A percentile compares a stretch with the other conserved stretches of the same genome.
These are phyloP conservation scores for Cerastis leucographa DNA, from an alignment of 2,888 invertebrate genomes.

Conservation along the genomic window DNA sequence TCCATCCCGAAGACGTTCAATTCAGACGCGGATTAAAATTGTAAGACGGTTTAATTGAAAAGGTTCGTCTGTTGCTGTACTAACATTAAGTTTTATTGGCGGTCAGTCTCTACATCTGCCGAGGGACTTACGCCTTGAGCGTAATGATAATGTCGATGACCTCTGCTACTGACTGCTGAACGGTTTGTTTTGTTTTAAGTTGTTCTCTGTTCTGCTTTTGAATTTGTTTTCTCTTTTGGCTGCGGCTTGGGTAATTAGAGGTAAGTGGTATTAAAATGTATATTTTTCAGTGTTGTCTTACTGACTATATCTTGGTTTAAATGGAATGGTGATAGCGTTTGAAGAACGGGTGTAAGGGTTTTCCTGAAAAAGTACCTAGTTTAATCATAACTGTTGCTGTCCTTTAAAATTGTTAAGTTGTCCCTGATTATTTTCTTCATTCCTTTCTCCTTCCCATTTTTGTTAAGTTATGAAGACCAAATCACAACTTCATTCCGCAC, in stretches of 20 bases:
- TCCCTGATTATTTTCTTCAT: too few relatives aligned
- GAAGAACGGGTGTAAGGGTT: too few relatives aligned
- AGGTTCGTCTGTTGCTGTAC: slow-evolving; percentile 69
- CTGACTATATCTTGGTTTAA: too few relatives aligned
- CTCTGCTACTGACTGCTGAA: slow-evolving; percentile 57
- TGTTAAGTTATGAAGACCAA: neutral
- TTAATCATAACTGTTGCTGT: too few relatives aligned
- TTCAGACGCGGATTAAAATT: slow-evolving; percentile 74
- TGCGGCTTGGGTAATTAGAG: slow-evolving; percentile 1
- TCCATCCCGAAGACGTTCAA: slow-evolving; percentile 60
- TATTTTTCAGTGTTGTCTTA: neutral
- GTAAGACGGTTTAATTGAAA: slow-evolving; percentile 84
- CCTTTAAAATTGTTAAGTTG: too few relatives aligned
- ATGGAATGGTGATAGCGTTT: too few relatives aligned
- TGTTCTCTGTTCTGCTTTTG: slow-evolving; percentile 20
- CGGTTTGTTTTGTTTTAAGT: slow-evolving; percentile 64
- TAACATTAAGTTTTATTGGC: slow-evolving; percentile 80
- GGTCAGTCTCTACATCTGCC: slow-evolving; percentile 75
- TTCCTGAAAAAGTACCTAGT: too few relatives aligned
- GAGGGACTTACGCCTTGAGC: slow-evolving; percentile 60
- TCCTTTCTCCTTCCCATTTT: too few relatives aligned
- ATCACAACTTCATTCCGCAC: neutral
- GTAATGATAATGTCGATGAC: slow-evolving; percentile 78
- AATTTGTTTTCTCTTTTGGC: slow-evolving; percentile 19
- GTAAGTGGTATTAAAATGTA: neutral